These are phyloP conservation scores for Drosophila arawakana DNA, from an alignment of 1,140 invertebrate species.

Conservation along the genomic window DNA sequence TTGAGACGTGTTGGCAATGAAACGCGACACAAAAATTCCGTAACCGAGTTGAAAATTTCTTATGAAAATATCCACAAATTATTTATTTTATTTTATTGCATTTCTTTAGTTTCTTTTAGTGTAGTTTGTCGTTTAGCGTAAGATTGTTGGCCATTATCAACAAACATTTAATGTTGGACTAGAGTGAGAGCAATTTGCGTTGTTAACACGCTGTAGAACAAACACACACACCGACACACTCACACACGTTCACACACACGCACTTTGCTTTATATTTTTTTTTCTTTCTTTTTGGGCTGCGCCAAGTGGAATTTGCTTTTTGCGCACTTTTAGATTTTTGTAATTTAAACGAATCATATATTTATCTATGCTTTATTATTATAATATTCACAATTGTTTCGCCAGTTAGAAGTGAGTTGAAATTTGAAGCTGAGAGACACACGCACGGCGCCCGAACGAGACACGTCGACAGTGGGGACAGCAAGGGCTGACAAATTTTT, in stretches of 20 bases:
- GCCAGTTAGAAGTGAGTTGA: slow-evolving; percentile 48
- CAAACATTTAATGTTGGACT: slow-evolving; percentile 15
- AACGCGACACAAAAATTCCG: slow-evolving; percentile 77
- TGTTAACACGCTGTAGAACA: slow-evolving; percentile 27
- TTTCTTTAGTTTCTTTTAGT: slow-evolving; percentile 26
- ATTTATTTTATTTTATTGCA: slow-evolving; percentile 10
- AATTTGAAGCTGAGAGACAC: slow-evolving; percentile 38
- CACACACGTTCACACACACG: slow-evolving; percentile 53
- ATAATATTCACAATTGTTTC: slow-evolving; percentile 55
- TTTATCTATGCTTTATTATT: slow-evolving; percentile 34
- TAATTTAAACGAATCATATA: slow-evolving; percentile 10
- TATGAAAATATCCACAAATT: slow-evolving; percentile 34
- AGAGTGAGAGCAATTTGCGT: slow-evolving; percentile 20
- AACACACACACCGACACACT: slow-evolving; percentile 45
- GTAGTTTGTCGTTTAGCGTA: slow-evolving; percentile 20
- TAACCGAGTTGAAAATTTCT: slow-evolving; percentile 62
- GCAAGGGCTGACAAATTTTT: slow-evolving; percentile 47
- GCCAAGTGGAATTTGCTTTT: slow-evolving; percentile 65
- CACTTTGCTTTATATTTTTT: slow-evolving; percentile 62
- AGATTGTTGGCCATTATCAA: slow-evolving; percentile 3
- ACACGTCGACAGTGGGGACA: slow-evolving; percentile 73
- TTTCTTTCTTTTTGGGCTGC: slow-evolving; percentile 53
- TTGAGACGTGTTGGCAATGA: slow-evolving; percentile 56
- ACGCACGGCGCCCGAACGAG: slow-evolving; percentile 55
- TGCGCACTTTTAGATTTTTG: slow-evolving; percentile 44